Base-by-base conservation (phyloP, 2,113 vertebrate species). In the Oryctolagus cuniculus region DNA sequence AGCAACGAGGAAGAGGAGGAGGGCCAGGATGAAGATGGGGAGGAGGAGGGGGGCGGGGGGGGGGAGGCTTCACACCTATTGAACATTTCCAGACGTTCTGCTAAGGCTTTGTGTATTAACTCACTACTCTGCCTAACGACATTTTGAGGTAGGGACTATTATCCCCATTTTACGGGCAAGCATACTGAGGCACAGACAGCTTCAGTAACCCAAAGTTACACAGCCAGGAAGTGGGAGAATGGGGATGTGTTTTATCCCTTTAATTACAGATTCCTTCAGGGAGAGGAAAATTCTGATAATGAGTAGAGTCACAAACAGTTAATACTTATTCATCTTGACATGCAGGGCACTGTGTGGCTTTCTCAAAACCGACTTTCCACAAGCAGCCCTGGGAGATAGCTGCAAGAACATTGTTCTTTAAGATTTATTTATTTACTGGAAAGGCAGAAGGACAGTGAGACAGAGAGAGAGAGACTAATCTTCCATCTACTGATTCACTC, bases 111-210 rank as follows among this genome's bases (percentile, higher is more conserved):
- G 2, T 81, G 69, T 83, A 38, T 79, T 86, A 75, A 93, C 25
- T 53, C 74, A 92, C 79, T 74, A 66, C 38, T 95, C 75, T 10
- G 89, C 49, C 64, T 49, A 81, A 83, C 67, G 83, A 7, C 69
- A 74, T 44, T 95, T 70, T 93, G 87, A 87, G 80, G 15, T 84
- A 55, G 16, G n/a, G 34, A 72, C 29, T 55, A 36, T 77, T 79
- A 87, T 34, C 19, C 38, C 61, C 55, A 92, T 58, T 64, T 67
- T 94, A 82, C n/a, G 75, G 53, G 75, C 74, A 34, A 89, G 84
- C 89, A 94, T 83, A 96, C 53, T 44, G 55, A 95, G 81, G 80
- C 77, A 78, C 6, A n/a, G 75, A 58, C 21, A 34, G 24, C 73
- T 87, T 63, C 80, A 87, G 63, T 53, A 83, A 93, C 16, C 80